Evolutionary conservation across 2,797 vertebrate species (phyloP), one percentile per base, ranked within the genome.

Genomic region (Labroides dimidiatus): DNA sequence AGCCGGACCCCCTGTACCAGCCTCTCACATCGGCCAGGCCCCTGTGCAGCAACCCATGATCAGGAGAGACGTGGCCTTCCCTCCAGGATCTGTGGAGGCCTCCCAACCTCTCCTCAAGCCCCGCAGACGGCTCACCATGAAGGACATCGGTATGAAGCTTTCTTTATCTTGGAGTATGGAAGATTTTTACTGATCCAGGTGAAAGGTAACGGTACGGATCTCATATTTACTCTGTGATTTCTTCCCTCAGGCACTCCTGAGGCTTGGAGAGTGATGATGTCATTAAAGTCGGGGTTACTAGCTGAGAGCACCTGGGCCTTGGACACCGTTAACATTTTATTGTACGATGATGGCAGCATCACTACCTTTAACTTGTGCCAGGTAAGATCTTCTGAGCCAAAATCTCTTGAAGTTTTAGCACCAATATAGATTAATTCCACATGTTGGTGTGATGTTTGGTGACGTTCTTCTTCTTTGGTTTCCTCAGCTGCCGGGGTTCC

Each of bases 221-320:
- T 70, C 7, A 33, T 19, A 12, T 47, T 51, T 5, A 20, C 39
- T 52, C 13, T 64, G 39, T 43, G 45, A 64, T n/a, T 67, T 78
- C 3, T 75, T 21, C 43, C 44, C 17, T n/a, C 71, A 99, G 98
- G 97, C 87, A 98, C 98, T 76, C 98, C 98, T 53, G 98, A 99
- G 90, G 98, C 98, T 58, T 99, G 98, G 98, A 95, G 97, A 88
- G 97, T 99, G 86, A 99, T 99, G 98, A 99, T 99, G 98, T 99
- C 98, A 77, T 94, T 99, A 77, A 99, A 98, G 90, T 99, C 98
- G 4, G 98, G 98, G 77, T 89, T 99, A 78, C 91, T 99, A 82
- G 98, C 97, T 64, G 98, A 99, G 91, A 99, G 97, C 90, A 99
- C 97, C 49, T 99, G 98, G 98, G 98, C 98, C 77, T 93, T 99